phyloP scores from a whole-genome alignment of 2,888 invertebrate species.

The Lumbricus terrestris region DNA sequence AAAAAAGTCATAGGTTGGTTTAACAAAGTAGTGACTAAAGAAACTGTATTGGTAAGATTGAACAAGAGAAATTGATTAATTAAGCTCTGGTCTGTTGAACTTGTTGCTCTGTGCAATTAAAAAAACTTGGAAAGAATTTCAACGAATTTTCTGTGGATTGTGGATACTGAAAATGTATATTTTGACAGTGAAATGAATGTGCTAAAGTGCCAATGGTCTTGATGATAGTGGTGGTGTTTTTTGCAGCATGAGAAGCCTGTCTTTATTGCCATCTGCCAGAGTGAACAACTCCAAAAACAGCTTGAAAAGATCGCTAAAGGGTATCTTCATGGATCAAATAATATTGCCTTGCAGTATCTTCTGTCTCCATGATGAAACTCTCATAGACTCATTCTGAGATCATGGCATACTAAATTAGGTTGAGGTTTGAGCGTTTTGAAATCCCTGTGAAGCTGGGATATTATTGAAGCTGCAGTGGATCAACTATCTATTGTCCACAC shows the following conservation, averaged over 20 bases:
- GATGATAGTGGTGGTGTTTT: background rate
- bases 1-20: background rate
- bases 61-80: background rate
- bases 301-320: slow-evolving; percentile 99
- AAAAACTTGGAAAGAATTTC: background rate
- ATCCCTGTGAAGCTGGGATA: too few relatives aligned
- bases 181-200: background rate
- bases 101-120: background rate
- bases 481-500: too few relatives aligned
- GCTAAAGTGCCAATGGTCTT: background rate
- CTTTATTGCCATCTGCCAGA: slow-evolving; percentile 77
- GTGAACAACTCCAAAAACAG: slow-evolving; percentile 92
- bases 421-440: too few relatives aligned
- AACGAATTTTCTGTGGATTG: background rate
- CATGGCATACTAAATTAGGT: too few relatives aligned
- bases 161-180: background rate
- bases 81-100: background rate
- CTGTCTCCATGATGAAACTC: background rate
- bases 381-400: background rate
- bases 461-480: too few relatives aligned
- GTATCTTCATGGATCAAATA: slow-evolving; percentile 48
- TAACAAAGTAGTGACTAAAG: background rate
- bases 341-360: background rate
- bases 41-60: background rate
- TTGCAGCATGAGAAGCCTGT: slow-evolving; percentile 75